phyloP scores from a whole-genome alignment of 2,797 vertebrate species.

The Sebastolobus alascanus region DNA sequence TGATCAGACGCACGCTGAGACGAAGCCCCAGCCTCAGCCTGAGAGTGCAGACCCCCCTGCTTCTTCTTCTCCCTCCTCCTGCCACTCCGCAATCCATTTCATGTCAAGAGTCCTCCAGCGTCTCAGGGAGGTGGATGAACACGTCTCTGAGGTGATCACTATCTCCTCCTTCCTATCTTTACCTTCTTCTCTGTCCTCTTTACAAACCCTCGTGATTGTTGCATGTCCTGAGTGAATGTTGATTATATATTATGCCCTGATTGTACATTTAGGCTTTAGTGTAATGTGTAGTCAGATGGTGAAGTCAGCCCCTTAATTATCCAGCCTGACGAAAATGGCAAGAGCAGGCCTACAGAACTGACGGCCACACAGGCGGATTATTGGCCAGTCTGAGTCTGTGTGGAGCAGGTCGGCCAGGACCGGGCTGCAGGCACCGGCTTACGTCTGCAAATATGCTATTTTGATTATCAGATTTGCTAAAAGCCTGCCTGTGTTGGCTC shows the following conservation, averaged over 20 bases:
- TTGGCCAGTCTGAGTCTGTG: slow-evolving; percentile 32
- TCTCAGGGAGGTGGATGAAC: slow-evolving; percentile 94
- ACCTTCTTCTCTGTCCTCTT: slow-evolving; percentile 28
- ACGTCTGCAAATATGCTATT: slow-evolving; percentile 29
- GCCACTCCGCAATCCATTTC: slow-evolving; percentile 87
- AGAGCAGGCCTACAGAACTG: slow-evolving; percentile 52
- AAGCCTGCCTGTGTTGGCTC: background rate
- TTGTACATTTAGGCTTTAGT: slow-evolving; percentile 64
- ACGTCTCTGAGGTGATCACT: slow-evolving; percentile 93
- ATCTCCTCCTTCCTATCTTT: slow-evolving; percentile 39
- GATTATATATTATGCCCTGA: slow-evolving; percentile 61
- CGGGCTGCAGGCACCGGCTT: slow-evolving; percentile 18
- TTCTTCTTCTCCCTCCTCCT: slow-evolving; percentile 77
- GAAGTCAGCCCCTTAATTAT: slow-evolving; percentile 71
- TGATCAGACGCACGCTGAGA: slow-evolving; percentile 79
- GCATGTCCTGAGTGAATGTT: slow-evolving; percentile 47
- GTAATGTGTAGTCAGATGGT: slow-evolving; percentile 65
- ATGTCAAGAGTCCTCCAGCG: slow-evolving; percentile 93
- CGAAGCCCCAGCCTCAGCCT: slow-evolving; percentile 73
- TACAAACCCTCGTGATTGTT: slow-evolving; percentile 25
- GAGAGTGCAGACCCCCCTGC: slow-evolving; percentile 80
- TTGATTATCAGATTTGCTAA: slow-evolving; percentile 40
- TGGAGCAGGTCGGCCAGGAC: slow-evolving; percentile 19
- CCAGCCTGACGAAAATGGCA: slow-evolving; percentile 56
- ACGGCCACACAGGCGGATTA: slow-evolving; percentile 49